Conservation (phyloP, 2,888 invertebrate species). For the Leptothorax acervorum region DNA sequence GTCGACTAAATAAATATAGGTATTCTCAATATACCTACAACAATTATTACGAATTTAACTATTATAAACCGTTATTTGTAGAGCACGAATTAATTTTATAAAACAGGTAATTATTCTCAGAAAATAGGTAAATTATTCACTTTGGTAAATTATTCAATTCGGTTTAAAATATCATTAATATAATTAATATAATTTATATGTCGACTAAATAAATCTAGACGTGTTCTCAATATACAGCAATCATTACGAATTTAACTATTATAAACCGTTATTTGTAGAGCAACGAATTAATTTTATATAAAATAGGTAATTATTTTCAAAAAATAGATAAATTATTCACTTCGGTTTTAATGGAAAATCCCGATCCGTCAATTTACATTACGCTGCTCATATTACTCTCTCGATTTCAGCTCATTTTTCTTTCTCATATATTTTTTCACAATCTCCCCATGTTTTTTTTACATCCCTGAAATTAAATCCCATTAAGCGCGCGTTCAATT, state of each 20-base stretch:
- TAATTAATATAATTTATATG: no score
- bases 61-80: background rate
- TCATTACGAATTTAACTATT: background rate
- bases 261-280: background rate
- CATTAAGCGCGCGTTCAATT: slow-evolving; percentile 7
- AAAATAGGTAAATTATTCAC: background rate
- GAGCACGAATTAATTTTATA: background rate
- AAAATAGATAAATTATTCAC: background rate
- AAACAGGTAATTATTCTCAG: background rate
- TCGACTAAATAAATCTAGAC: no score
- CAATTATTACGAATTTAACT: background rate
- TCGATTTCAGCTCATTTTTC: background rate
- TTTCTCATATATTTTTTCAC: background rate
- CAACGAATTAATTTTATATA: background rate
- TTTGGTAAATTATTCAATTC: background rate
- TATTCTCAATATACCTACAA: background rate
- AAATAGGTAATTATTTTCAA: background rate
- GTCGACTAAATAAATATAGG: background rate
- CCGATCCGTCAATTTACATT: background rate
- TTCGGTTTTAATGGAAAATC: background rate
- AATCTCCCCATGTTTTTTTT: background rate
- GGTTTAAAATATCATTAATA: no score
- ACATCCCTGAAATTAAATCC: background rate
- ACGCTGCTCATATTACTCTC: background rate
- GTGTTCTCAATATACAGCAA: no score